Evolutionary conservation across 2,888 invertebrate genomes (phyloP), one percentile per base, ranked within the genome.

Genomic region (Empis stercorea): DNA sequence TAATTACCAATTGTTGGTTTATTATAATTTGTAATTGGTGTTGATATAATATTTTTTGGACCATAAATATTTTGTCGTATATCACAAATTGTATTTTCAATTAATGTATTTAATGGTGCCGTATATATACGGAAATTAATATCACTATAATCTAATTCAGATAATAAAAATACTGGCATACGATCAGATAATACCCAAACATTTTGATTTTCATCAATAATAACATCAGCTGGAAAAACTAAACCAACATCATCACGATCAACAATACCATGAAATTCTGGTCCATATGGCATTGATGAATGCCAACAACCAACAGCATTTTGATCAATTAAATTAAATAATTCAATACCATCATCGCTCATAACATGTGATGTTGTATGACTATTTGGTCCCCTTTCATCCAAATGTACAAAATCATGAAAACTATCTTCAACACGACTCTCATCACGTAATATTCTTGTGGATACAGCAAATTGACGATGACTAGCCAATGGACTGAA

Each of bases 251-350:
- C 83, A 59, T 88, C 87, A 52, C 76, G 78, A 55, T 85, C 87
- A 2, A 81, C 79, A 7, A 87, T 63, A 13, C 73, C 85, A 23
- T 81, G 76, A 60, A 81, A 80, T 51, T 79, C 73, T 0, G 80
- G 75, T 15, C 74, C 71, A 55, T 81, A 80, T 0, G 81, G 79
- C 48, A 78, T 68, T 10, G 73, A 72, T 0, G 79, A 78, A 56
- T 83, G 83, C 87, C 88, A 88, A 61, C 88, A 89, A 2, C 87
- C 88, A 7, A 89, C 74, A 1, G 84, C 83, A 59, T 88, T 88
- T 61, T 81, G 82, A 62, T 87, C 87, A 48, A 89, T 78, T 54
- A 88, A 71, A 64, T 80, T 84, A 64, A 80, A 87, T 48, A 87
- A 74, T 65, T 87, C 79, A 2, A 88, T 65, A 3, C 87, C 88